phyloP scores from a whole-genome alignment of 2,797 vertebrate genomes.

The Sebastes nivosus region DNA sequence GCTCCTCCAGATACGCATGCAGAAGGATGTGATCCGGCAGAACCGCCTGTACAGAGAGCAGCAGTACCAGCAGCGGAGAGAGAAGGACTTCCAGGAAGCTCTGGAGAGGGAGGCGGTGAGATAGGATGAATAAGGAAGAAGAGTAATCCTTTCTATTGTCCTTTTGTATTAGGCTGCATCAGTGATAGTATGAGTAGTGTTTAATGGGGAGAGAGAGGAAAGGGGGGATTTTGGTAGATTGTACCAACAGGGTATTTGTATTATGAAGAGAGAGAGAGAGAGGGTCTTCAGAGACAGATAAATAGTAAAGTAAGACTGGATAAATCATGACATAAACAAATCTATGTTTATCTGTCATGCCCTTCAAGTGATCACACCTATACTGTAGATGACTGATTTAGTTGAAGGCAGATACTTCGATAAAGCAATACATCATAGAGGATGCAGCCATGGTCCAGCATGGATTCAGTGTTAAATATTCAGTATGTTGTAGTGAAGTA shows the following conservation, averaged over 20 bases:
- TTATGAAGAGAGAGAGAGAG: neutral
- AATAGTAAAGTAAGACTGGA: neutral
- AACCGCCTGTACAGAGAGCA: constrained; percentile 91
- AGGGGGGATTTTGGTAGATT: neutral
- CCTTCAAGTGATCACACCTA: neutral
- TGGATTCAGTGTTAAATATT: constrained; percentile 38
- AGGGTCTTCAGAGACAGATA: neutral
- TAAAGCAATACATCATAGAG: neutral
- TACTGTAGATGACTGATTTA: neutral
- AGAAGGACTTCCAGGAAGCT: constrained; percentile 89
- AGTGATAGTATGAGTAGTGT: constrained; percentile 12
- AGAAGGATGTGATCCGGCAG: constrained; percentile 90
- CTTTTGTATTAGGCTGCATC: constrained; percentile 21
- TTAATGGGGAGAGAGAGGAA: neutral
- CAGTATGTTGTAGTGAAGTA: constrained; percentile 4
- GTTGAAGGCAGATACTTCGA: constrained; percentile 1
- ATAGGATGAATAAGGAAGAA: constrained; percentile 44
- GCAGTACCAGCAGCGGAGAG: constrained; percentile 88
- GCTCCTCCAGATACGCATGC: constrained; percentile 89
- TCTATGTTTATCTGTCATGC: neutral
- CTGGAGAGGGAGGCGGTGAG: constrained; percentile 92
- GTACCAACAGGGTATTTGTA: constrained; percentile 5
- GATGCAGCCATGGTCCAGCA: neutral
- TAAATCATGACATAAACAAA: neutral
- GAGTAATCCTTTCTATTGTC: constrained; percentile 15